Base-by-base conservation (phyloP, 2,888 invertebrate genomes). In the Phaonia tiefii region DNA sequence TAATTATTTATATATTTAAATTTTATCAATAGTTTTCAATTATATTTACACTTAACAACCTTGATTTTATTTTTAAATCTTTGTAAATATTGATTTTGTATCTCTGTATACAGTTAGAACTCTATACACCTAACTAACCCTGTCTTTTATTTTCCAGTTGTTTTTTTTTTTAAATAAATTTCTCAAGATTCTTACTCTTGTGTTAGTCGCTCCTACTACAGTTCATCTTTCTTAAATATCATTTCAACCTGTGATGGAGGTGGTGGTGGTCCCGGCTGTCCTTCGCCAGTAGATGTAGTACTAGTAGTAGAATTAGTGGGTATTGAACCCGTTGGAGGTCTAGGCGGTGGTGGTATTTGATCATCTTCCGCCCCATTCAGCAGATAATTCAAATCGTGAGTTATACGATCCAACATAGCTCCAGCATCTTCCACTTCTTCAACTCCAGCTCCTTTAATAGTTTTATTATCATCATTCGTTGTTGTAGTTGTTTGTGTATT, bases 331-430 rank as follows among this genome's bases (percentile, higher is more conserved):
- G 67, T 84, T 4, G 88, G 84, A 13, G 87, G 83, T 26, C 85
- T 76, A 2, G 86, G 83, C 11, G 85, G 86, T 31, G 85, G 85
- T 69, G 84, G 85, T 80, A 85, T 85, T 25, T 82, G 85, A 37
- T 80, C 84, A 37, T 83, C 75, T 69, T 77, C 92, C 80, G 92
- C 93, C 81, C 95, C 92, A 90, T 96, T 96, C 79, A 96, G 91
- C 85, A 96, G 91, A 91, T 96, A 96, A 91, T 96, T 95, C 85
- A 96, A 91, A 91, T 96, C 96, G 87, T 95, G 94, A 1, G 95
- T 94, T 86, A 96, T 96, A 88, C 95, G 94, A 91, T 95, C 94
- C 66, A 96, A 91, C 92, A 96, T 95, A 75, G 94, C 94, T 85
- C 93, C 81, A 58, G 84, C 84, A 31, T 84, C 75, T 66, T 85